These are phyloP conservation scores for Aix galericulata DNA, from an alignment of 2,113 vertebrate species.

Conservation along the genomic window DNA sequence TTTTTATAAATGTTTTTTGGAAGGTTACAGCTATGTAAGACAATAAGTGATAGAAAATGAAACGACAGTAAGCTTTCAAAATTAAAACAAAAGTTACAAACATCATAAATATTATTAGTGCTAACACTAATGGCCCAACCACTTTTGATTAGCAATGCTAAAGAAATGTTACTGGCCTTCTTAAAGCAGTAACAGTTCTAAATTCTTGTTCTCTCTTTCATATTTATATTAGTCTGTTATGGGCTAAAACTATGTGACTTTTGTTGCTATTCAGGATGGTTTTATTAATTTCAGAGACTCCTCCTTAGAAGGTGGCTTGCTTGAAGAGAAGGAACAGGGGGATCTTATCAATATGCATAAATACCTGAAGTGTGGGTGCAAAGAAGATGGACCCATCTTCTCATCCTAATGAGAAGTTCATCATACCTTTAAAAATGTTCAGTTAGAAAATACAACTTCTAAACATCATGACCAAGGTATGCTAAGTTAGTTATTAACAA, in stretches of 20 bases:
- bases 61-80: conserved; percentile 15
- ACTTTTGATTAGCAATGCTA: conserved; percentile 1
- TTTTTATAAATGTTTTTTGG: neutral
- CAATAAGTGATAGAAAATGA: conserved; percentile 27
- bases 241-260: neutral
- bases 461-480: neutral
- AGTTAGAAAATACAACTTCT: neutral
- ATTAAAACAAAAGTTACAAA: neutral
- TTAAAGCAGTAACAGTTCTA: neutral
- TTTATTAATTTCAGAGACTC: conserved; percentile 2
- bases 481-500: too few relatives aligned
- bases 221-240: neutral
- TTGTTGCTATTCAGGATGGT: conserved; percentile 14
- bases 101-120: neutral
- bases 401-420: neutral
- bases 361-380: neutral
- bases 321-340: neutral
- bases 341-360: neutral
- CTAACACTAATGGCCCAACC: neutral
- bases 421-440: neutral
- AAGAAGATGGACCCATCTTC: neutral
- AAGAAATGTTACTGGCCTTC: neutral
- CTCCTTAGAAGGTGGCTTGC: neutral
- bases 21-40: conserved; percentile 7
- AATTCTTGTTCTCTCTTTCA: neutral